A percentile compares a stretch with the other conserved stretches of the same genome.
Evolutionary conservation across 2,113 vertebrate genomes (phyloP).

Genomic region (Sebastes fasciatus): DNA sequence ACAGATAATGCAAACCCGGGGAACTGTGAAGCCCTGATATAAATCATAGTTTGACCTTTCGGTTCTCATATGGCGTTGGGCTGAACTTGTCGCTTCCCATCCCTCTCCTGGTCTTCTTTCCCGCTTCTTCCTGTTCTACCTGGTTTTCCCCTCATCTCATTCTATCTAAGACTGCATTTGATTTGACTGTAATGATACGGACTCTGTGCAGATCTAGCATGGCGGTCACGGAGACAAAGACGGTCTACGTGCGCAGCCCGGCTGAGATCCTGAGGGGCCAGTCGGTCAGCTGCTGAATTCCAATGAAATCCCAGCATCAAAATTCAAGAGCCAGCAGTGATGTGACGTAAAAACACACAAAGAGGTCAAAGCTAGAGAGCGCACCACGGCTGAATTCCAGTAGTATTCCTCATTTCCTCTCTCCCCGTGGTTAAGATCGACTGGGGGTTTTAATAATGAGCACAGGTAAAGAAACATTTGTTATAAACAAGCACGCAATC

Average conservation of each 20-base stretch:
- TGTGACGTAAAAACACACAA: conserved; percentile 15
- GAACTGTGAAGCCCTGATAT: conserved; percentile 39
- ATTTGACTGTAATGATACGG: conserved; percentile 35
- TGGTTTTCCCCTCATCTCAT: neutral
- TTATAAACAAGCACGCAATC: neutral
- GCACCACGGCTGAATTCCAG: neutral
- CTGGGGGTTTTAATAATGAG: conserved; percentile 4
- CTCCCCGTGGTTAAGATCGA: neutral
- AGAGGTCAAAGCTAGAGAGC: conserved; percentile 13
- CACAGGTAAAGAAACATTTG: neutral
- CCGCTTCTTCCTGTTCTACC: neutral
- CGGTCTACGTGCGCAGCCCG: conserved; percentile 1
- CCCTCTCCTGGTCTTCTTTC: neutral
- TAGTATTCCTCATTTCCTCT: conserved; percentile 26
- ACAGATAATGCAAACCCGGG: conserved; percentile 49
- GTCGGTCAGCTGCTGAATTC: conserved; percentile 52
- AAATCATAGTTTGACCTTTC: conserved; percentile 75
- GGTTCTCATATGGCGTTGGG: conserved; percentile 23
- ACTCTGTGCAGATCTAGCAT: conserved; percentile 44
- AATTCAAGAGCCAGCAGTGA: conserved; percentile 41
- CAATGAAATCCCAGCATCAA: conserved; percentile 47
- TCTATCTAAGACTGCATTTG: neutral
- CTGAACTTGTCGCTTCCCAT: conserved; percentile 35
- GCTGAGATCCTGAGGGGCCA: conserved; percentile 23
- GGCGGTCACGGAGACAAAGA: conserved; percentile 51